Conservation (phyloP, 2,888 invertebrate genomes). For the Drosophila lacicola region DNA sequence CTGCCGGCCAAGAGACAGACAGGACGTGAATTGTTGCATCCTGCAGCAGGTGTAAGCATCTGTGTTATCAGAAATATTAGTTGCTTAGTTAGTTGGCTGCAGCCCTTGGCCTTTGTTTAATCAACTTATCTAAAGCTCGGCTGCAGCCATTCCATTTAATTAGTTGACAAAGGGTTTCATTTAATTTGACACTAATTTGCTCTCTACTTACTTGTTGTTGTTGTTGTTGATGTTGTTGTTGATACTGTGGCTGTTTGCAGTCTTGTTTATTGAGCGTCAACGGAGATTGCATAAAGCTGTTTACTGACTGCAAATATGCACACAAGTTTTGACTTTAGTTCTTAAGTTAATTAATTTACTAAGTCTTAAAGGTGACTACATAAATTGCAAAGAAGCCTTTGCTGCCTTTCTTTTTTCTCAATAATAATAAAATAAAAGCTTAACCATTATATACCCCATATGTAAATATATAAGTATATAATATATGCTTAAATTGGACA, state of each 20-base stretch:
- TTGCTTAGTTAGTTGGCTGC: conserved; percentile 49
- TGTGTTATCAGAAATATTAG: conserved; percentile 53
- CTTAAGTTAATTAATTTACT: conserved; percentile 17
- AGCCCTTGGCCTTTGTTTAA: conserved; percentile 58
- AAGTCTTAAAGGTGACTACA: neutral
- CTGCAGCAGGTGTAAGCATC: conserved; percentile 29
- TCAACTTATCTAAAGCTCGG: conserved; percentile 45
- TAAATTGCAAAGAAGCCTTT: too few species aligned
- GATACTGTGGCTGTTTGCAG: conserved; percentile 8
- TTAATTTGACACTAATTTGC: conserved; percentile 64
- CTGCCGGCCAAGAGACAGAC: conserved; percentile 20
- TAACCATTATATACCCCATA: too few species aligned
- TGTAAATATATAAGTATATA: too few species aligned
- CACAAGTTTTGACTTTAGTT: conserved; percentile 2
- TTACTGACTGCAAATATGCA: conserved; percentile 10
- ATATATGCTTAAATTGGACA: too few species aligned
- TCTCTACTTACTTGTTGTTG: conserved; percentile 15
- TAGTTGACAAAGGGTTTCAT: conserved; percentile 65
- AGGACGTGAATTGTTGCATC: neutral
- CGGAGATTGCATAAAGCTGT: conserved; percentile 12
- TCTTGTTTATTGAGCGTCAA: conserved; percentile 8
- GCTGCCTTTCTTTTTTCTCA: too few species aligned
- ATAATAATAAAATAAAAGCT: too few species aligned
- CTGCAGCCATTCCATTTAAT: conserved; percentile 53
- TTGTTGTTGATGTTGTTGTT: conserved; percentile 3